Evolutionary conservation across 2,888 invertebrate genomes (phyloP).

Genomic region (Crossocerus cetratus): DNA sequence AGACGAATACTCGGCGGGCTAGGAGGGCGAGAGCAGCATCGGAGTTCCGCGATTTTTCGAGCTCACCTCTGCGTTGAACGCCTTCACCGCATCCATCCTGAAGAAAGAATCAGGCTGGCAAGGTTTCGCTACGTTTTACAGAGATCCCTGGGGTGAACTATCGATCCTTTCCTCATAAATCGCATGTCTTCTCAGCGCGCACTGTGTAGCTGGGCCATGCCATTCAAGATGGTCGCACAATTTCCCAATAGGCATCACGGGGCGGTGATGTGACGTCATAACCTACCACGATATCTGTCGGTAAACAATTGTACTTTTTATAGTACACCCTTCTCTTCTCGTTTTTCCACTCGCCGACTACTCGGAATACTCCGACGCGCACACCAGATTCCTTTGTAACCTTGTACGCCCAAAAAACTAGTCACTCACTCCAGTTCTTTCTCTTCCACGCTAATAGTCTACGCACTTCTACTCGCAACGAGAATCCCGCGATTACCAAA

Average conservation of each 20-base stretch:
- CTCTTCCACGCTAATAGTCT: no score
- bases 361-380: no score
- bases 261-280: constrained; percentile 59
- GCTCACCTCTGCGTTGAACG: constrained; percentile 91
- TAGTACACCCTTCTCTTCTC: no score
- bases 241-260: constrained; percentile 63
- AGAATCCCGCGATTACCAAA: no score
- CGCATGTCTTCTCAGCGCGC: constrained; percentile 67
- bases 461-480: no score
- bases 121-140: constrained; percentile 51
- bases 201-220: constrained; percentile 71
- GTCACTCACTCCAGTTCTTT: no score
- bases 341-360: no score
- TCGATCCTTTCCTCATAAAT: constrained; percentile 57
- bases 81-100: constrained; percentile 88
- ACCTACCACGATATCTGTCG: no score
- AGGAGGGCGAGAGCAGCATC: constrained; percentile 46
- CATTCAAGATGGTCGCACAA: constrained; percentile 73
- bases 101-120: constrained; percentile 27
- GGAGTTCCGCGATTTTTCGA: constrained; percentile 4
- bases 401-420: no score
- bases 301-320: no score
- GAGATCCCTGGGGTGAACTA: constrained; percentile 54
- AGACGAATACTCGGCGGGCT: constrained; percentile 62
- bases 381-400: no score